Evolutionary conservation across 1,140 invertebrate genomes (phyloP), one percentile per base, ranked within the genome.

Genomic region (Drosophila tropicalis): DNA sequence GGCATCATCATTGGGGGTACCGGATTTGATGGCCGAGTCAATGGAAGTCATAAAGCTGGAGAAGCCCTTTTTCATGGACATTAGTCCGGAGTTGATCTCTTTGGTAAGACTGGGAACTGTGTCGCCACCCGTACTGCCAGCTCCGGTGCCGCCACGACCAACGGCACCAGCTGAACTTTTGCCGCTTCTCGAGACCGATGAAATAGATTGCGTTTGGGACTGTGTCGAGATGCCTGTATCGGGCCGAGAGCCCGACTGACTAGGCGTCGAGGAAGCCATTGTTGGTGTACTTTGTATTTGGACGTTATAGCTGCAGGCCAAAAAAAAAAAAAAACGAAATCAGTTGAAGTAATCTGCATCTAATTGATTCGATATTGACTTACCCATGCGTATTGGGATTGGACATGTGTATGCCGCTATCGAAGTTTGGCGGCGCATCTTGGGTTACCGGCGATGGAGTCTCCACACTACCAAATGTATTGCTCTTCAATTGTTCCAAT

Each of bases 11-110:
- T 95, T 94, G 1, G 94, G 94, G 0, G 94, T 92, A 7, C 90
- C 85, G n/a, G 90, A 91, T 77, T 95, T 95, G 25, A 97, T 91
- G 4, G 96, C 96, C 15, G 95, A 96, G 92, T 97, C 96, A 56
- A 97, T 94, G 5, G 96, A 96, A 40, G 96, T 96, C 94, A 96
- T 96, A 22, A 97, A 93, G 76, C 94, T 96, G 25, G 94, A 95
- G 67, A 97, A 94, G 5, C 96, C 96, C 90, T 96, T 96, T 72
- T 96, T 96, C 95, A 97, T 95, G 5, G 95, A 96, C 3, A 94
- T 94, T 13, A 96, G 92, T 44, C 95, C 95, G 92, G 90, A 92
- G 67, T 92, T 92, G 54, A 85, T 90, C 70, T 84, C 91, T 70
- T 85, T 92, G 60, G 76, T 92, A 22, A 92, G 70, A 57, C 91